Base-by-base conservation (phyloP, 2,113 vertebrate genomes). In the Mungos mungo region DNA sequence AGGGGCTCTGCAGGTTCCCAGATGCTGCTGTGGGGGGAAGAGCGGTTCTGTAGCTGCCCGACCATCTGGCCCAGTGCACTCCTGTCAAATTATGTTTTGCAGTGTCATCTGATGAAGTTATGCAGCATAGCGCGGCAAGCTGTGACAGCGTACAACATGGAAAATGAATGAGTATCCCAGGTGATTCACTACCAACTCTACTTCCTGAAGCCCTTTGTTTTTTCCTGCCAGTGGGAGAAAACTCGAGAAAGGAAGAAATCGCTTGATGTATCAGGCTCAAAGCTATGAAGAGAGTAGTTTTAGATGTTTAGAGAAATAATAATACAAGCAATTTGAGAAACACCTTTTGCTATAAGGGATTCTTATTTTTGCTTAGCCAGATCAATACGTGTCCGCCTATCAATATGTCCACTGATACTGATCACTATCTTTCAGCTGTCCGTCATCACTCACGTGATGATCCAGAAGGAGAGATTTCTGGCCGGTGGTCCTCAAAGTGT, bases 41-140 rank as follows among this genome's bases (percentile, higher is more conserved):
- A 96, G 97, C 38, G 85, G 90, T 84, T 88, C 88, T 88, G 1
- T 95, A 93, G 95, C 95, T 95, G 93, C 95, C 92, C 16, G 16
- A 19, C 98, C 98, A 98, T 97, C 98, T 98, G 98, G 97, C 96
- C 97, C 89, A 16, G 71, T 88, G 71, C 96, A 60, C n/a, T 98
- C 88, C 96, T 98, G 97, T 98, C 97, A 95, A 80, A 54, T 60
- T 94, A 57, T n/a, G 52, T 98, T 98, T 92, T 97, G 66, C 94
- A 25, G 95, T 57, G 72, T 97, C 98, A 95, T 96, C 97, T 97
- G 97, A 95, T 95, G 72, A 96, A 96, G 86, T 60, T 92, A 76
- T 45, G 71, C 87, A 72, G 96, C 96, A 23, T 35, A 77, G 47
- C 81, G 1, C 0, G 52, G 92, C 97, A 88, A 93, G 96, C 96